Evolutionary conservation across 2,113 vertebrate genomes (phyloP), one percentile per base, ranked within the genome.

Genomic region (Zosterops hypoxanthus): DNA sequence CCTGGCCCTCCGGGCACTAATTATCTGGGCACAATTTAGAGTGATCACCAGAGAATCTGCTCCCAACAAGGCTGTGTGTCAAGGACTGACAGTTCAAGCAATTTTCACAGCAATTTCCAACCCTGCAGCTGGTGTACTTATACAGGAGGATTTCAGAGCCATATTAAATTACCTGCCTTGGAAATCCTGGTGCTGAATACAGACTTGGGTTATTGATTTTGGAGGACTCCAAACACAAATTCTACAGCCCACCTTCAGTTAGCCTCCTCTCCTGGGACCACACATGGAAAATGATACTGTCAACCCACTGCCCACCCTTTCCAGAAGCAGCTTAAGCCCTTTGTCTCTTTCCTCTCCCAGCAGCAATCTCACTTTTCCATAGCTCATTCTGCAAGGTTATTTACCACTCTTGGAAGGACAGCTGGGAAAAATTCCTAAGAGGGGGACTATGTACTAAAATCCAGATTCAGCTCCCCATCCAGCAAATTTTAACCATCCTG

Each of bases 121-220:
- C 2, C 68, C 56, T 57, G 68, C 69, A 64, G 76, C 73, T 71
- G 34, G 72, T 55, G 28, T 87, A 70, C 70, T 90, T 66, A 75
- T 70, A 80, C 50, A 77, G 59, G 44, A 86, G 77, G 64, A 81
- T 78, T 86, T 93, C 82, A 88, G 69, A 91, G 44, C 76, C 68
- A 31, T 88, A 88, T 88, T 93, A 81, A 94, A 96, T 92, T 93
- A 68, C 82, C 68, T 69, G 56, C 79, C 52, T 31, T 83, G 76
- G 82, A 93, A 94, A 84, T 72, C 34, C 79, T 86, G 64, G 33
- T 90, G 72, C 47, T 92, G 91, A 93, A 90, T 94, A 70, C 86
- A 75, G 80, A 83, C 25, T 3, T 21, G 52, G 1, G 0, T 84
- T 96, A 96, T 93, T 66, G 92, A 96, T 93, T 96, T 90, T 86